Conservation (phyloP, 2,113 vertebrate genomes). For the Cottus gobio region DNA sequence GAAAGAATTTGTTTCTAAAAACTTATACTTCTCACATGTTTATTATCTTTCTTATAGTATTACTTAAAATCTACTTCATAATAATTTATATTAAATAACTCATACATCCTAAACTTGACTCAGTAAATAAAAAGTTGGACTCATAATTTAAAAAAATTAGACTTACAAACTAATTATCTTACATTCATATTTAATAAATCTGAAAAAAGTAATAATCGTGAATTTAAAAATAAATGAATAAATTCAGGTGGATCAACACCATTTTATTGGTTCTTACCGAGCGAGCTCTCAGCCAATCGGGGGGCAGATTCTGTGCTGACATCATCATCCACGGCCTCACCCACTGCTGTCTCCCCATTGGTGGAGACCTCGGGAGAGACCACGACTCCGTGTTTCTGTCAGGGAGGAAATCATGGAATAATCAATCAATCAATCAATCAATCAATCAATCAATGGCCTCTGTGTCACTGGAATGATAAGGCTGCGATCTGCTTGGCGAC, state of each 20-base stretch:
- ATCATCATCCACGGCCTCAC: conserved; percentile 43
- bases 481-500: background rate
- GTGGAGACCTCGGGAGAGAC: conserved; percentile 81
- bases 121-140: too few relatives aligned
- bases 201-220: too few relatives aligned
- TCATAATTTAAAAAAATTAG: background rate
- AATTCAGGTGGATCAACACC: background rate
- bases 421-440: background rate
- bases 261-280: conserved; percentile 85
- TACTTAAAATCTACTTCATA: too few relatives aligned
- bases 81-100: too few relatives aligned
- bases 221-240: too few relatives aligned
- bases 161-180: background rate
- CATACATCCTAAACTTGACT: background rate
- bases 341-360: conserved; percentile 82
- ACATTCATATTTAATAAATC: too few relatives aligned
- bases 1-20: too few relatives aligned
- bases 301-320: conserved; percentile 68
- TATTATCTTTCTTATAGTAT: too few relatives aligned
- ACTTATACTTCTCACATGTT: too few relatives aligned
- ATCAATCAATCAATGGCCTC: background rate
- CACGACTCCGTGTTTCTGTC: conserved; percentile 89
- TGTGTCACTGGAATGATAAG: background rate
- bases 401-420: background rate
- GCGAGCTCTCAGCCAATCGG: conserved; percentile 69